Evolutionary conservation across 2,888 invertebrate genomes (phyloP).

Genomic region (Andrena bucephala): DNA sequence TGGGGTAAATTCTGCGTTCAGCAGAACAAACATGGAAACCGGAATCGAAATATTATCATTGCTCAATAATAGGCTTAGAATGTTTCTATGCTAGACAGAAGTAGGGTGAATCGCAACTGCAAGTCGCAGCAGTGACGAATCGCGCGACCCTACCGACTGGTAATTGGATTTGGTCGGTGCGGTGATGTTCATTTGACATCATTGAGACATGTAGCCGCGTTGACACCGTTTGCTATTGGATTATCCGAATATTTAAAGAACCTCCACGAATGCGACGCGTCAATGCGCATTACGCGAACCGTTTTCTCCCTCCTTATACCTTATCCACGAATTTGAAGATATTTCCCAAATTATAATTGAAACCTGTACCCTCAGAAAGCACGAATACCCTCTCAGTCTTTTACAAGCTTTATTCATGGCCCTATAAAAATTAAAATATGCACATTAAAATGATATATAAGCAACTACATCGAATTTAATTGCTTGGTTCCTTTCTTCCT

Average conservation of each 20-base stretch:
- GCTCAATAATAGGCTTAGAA: slow-evolving; percentile 81
- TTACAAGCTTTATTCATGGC: not conserved
- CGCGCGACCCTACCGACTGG: slow-evolving; percentile 64
- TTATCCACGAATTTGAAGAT: not conserved
- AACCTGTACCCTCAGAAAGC: not conserved
- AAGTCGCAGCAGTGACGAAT: slow-evolving; percentile 70
- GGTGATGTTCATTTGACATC: slow-evolving; percentile 84
- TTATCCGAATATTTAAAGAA: slow-evolving; percentile 78
- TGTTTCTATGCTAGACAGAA: slow-evolving; percentile 49
- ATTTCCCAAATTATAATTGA: not conserved
- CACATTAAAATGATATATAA: too few relatives aligned
- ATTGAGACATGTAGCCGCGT: slow-evolving; percentile 79
- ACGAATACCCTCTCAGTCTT: too few relatives aligned
- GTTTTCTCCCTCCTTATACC: not conserved
- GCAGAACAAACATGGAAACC: slow-evolving; percentile 72
- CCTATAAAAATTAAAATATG: too few relatives aligned
- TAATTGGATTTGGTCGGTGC: slow-evolving; percentile 82
- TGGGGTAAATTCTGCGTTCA: slow-evolving; percentile 34
- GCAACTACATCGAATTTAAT: too few relatives aligned
- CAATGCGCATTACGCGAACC: not conserved
- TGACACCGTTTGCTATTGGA: slow-evolving; percentile 74
- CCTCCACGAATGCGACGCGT: slow-evolving; percentile 48
- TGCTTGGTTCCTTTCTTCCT: too few relatives aligned
- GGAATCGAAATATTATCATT: slow-evolving; percentile 81
- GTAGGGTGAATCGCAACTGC: slow-evolving; percentile 60